These are phyloP conservation scores for Carassius auratus DNA, from an alignment of 2,113 vertebrate genomes.

Conservation along the genomic window DNA sequence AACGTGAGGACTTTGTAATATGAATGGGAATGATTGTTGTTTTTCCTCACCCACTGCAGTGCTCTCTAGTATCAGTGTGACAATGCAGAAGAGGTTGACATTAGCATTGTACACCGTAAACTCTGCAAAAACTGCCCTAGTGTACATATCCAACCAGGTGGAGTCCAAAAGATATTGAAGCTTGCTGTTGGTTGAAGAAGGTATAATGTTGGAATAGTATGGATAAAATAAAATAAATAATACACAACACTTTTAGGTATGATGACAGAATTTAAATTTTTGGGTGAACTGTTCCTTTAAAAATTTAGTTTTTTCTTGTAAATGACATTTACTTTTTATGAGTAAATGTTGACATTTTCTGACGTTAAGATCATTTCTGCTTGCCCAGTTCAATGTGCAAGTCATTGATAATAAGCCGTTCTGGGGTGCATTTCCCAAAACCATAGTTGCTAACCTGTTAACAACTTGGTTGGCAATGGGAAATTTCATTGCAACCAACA, in stretches of 20 bases:
- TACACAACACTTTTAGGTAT: neutral
- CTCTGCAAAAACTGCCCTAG: conserved; percentile 89
- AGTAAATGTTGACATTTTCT: neutral
- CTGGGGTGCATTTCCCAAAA: neutral
- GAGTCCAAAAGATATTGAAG: conserved; percentile 87
- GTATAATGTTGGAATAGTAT: neutral
- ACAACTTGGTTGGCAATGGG: too few relatives aligned
- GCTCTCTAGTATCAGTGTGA: conserved; percentile 87
- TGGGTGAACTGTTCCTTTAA: too few relatives aligned
- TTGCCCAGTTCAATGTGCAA: neutral
- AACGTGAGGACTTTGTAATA: neutral
- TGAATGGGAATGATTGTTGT: neutral
- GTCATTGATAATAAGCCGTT: neutral
- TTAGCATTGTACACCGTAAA: conserved; percentile 97
- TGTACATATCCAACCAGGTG: conserved; percentile 88
- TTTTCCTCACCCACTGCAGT: conserved; percentile 81
- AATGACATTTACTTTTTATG: neutral
- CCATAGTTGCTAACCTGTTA: too few relatives aligned
- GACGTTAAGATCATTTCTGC: neutral
- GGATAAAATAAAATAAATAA: neutral
- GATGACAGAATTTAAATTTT: too few relatives aligned
- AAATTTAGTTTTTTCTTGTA: too few relatives aligned
- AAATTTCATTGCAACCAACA: too few relatives aligned
- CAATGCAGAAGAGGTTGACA: conserved; percentile 91
- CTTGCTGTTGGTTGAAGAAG: conserved; percentile 69